Conservation (phyloP, 2,113 vertebrate species). For the Notarius lentiginosus region DNA sequence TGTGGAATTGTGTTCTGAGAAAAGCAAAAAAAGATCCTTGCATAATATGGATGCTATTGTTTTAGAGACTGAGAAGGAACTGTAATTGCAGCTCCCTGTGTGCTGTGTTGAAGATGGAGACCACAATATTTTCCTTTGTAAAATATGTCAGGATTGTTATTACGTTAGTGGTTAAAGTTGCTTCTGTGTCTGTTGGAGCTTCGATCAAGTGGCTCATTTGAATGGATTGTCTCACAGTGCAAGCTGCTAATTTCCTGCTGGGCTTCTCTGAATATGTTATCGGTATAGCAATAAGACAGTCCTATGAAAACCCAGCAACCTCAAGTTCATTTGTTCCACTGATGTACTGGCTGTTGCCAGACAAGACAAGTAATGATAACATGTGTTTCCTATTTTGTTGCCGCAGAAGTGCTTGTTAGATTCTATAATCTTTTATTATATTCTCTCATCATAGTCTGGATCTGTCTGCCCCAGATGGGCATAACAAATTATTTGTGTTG, state of each 20-base stretch:
- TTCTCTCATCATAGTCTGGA: neutral
- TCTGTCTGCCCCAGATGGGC: neutral
- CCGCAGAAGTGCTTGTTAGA: neutral
- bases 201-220: constrained; percentile 26
- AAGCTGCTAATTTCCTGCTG: constrained; percentile 41
- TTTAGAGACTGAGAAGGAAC: neutral
- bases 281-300: constrained; percentile 35
- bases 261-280: constrained; percentile 31
- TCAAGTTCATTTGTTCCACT: constrained; percentile 9
- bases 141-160: neutral
- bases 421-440: neutral
- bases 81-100: neutral
- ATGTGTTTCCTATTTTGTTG: neutral
- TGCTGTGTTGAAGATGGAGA: neutral
- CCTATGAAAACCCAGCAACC: constrained; percentile 21
- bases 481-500: constrained; percentile 11
- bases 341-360: constrained; percentile 16
- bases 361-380: constrained; percentile 14
- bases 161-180: constrained; percentile 19
- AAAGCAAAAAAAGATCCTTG: neutral
- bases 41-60: neutral
- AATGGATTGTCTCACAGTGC: neutral
- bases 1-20: neutral
- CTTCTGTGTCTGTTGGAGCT: neutral
- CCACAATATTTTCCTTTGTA: neutral